Evolutionary conservation across 2,797 vertebrate species (phyloP).

Genomic region (Sus cebifrons): DNA sequence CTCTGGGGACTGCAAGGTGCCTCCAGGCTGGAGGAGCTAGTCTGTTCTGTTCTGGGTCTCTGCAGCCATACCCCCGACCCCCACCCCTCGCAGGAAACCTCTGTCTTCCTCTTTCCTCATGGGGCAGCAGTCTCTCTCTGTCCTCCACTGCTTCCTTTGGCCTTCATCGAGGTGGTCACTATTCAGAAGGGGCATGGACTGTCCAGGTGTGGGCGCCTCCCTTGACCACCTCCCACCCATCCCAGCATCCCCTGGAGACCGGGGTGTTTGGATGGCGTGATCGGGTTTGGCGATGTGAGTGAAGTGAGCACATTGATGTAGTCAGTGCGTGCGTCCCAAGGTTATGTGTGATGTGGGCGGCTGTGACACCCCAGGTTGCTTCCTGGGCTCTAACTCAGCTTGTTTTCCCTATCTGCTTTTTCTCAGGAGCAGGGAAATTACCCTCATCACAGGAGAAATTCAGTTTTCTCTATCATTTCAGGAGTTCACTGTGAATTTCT

Average conservation of each 20-base stretch:
- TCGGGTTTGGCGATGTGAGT: neutral
- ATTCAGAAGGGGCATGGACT: rapidly evolving
- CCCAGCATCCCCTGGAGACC: neutral
- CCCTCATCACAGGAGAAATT: neutral
- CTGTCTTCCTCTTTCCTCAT: neutral
- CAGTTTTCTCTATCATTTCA: neutral
- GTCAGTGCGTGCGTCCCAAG: rapidly evolving
- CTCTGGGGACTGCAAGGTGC: neutral
- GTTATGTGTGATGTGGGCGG: neutral
- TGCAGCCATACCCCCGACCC: rapidly evolving
- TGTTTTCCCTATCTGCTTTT: neutral
- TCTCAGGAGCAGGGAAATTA: neutral
- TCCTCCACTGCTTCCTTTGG: neutral
- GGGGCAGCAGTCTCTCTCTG: too few species aligned
- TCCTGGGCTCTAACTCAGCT: rapidly evolving
- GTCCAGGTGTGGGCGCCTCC: neutral
- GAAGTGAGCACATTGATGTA: rapidly evolving
- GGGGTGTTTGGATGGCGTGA: rapidly evolving
- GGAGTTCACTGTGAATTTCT: neutral
- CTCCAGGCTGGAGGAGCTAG: neutral
- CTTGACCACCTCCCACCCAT: neutral
- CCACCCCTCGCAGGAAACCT: neutral
- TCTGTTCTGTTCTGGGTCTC: neutral
- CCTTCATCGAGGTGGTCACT: neutral
- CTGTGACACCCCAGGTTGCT: rapidly evolving